Percentiles rank a stretch among this genome's conserved stretches.
Conservation (phyloP, 2,797 vertebrate species). For the Onychomys arenicola region DNA sequence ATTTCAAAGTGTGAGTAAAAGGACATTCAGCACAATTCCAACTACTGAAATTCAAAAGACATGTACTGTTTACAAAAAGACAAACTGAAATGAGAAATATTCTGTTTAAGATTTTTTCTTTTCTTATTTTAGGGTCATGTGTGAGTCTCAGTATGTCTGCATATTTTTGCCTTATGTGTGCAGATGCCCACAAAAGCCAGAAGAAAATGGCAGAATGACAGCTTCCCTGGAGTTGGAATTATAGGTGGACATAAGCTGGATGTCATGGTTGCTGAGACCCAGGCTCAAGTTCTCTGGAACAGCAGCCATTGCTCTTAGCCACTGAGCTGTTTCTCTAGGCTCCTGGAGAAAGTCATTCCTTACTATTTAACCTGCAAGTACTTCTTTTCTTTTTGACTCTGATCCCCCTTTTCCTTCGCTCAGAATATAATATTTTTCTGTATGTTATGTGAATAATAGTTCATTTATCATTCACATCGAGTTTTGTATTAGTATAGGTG, state of each 20-base stretch:
- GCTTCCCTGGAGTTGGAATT: not conserved
- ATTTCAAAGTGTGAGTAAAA: constrained; percentile 3
- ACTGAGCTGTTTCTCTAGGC: not conserved
- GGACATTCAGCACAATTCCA: not conserved
- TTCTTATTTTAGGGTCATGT: not conserved
- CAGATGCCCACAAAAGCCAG: not conserved
- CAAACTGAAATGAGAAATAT: not conserved
- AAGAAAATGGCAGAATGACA: not conserved
- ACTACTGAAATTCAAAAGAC: not conserved
- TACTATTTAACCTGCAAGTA: not conserved
- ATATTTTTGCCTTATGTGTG: not conserved
- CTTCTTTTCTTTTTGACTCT: not conserved
- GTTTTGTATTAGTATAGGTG: not conserved
- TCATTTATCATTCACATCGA: not conserved
- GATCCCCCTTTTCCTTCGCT: not conserved
- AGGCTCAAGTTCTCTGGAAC: not conserved
- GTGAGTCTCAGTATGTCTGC: not conserved
- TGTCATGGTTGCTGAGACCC: too few species aligned
- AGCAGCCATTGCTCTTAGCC: not conserved
- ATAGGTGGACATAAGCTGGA: not conserved
- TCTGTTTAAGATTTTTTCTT: not conserved
- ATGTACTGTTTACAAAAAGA: not conserved
- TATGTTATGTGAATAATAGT: not conserved
- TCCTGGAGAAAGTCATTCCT: not conserved
- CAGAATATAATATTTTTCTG: not conserved